Evolutionary conservation across 2,113 vertebrate species (phyloP).

Genomic region (Alligator sinensis): DNA sequence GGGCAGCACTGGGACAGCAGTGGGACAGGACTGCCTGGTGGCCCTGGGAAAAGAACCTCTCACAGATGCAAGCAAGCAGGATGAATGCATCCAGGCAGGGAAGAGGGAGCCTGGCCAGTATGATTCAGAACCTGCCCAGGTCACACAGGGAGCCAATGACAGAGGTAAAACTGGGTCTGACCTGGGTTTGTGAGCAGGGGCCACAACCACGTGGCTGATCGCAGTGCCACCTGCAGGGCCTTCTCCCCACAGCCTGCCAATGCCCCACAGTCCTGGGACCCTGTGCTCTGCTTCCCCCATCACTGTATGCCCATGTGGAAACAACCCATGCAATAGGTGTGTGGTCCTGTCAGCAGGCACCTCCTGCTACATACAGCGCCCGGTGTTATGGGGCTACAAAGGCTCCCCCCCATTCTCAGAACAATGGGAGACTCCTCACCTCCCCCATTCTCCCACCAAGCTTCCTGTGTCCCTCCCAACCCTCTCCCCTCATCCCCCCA

Average conservation of each 20-base stretch:
- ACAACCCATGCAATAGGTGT: background rate
- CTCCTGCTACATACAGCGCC: background rate
- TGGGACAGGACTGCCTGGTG: no score
- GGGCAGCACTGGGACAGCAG: background rate
- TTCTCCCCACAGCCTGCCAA: background rate
- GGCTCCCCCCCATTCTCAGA: fast-evolving
- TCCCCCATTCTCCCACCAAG: background rate
- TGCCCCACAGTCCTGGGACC: fast-evolving
- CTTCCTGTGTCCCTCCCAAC: background rate
- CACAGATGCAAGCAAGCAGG: no score
- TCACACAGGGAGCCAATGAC: no score
- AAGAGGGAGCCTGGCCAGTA: no score
- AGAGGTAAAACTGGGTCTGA: no score
- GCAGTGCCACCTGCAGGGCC: no score
- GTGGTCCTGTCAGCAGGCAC: background rate
- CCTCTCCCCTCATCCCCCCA: background rate
- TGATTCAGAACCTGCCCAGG: no score
- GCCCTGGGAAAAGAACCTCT: no score
- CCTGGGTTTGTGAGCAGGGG: no score
- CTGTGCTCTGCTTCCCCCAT: background rate
- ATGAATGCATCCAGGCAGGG: no score
- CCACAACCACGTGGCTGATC: no score
- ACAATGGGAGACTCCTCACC: no score
- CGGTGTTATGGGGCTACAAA: background rate
- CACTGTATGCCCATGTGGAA: background rate